phyloP scores from a whole-genome alignment of 2,797 vertebrate genomes.

The Coreius guichenoti region DNA sequence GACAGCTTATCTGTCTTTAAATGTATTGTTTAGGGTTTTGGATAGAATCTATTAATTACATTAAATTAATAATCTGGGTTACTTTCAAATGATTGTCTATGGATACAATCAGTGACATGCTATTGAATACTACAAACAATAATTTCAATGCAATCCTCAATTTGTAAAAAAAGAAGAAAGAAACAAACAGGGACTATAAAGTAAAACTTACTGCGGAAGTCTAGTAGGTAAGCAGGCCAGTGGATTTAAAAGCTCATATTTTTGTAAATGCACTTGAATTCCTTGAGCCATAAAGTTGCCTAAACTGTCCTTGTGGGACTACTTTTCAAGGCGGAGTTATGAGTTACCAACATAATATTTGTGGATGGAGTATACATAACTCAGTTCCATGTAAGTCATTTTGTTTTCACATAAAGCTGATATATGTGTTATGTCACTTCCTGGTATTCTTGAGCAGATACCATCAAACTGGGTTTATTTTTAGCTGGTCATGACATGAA shows the following conservation, averaged over 20 bases:
- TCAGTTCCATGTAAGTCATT: neutral
- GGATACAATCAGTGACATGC: conserved; percentile 9
- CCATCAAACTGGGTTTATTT: neutral
- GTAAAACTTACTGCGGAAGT: neutral
- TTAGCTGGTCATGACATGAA: neutral
- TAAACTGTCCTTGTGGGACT: neutral
- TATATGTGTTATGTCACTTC: neutral
- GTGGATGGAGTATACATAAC: neutral
- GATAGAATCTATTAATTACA: neutral
- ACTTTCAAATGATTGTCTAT: conserved; percentile 1
- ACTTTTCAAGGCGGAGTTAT: neutral
- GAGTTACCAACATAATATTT: conserved; percentile 3
- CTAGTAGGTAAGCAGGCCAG: neutral
- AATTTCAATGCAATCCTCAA: neutral
- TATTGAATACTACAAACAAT: neutral
- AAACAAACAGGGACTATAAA: neutral
- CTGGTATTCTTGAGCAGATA: neutral
- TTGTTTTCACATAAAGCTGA: neutral
- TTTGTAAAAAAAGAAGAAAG: neutral
- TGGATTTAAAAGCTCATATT: neutral
- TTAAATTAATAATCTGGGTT: conserved; percentile 2
- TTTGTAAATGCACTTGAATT: neutral
- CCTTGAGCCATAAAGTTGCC: neutral
- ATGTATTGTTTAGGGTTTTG: neutral
- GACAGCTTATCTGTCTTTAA: neutral